phyloP scores from a whole-genome alignment of 2,888 invertebrate genomes.

The Monochamus alternatus region DNA sequence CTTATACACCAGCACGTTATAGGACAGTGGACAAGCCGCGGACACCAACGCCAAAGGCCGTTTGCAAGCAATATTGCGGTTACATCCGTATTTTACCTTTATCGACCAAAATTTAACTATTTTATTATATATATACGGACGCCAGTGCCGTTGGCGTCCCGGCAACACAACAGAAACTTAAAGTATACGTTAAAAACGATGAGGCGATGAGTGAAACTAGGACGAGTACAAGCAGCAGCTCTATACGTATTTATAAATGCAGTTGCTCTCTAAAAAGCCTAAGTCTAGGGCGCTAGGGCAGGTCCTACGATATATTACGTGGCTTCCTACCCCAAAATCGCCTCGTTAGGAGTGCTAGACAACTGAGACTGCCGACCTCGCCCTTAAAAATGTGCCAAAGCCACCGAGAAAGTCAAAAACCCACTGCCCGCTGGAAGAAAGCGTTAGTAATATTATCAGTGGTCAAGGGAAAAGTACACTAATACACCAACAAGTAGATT shows the following conservation, averaged over 20 bases:
- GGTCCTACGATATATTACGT: conserved; percentile 49
- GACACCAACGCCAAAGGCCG: conserved; percentile 43
- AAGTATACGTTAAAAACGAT: conserved; percentile 50
- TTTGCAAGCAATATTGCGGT: not conserved
- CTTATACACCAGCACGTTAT: conserved; percentile 60
- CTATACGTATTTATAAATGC: conserved; percentile 21
- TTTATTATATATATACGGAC: too few species aligned
- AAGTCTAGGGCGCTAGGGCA: conserved; percentile 48
- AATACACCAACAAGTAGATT: conserved; percentile 36
- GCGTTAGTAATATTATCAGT: conserved; percentile 59
- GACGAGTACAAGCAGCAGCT: conserved; percentile 66
- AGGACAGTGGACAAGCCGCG: conserved; percentile 44
- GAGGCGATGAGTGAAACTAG: conserved; percentile 58
- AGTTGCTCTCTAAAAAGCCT: conserved; percentile 35
- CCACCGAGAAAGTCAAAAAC: conserved; percentile 70
- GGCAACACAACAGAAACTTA: conserved; percentile 40
- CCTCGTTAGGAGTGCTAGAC: conserved; percentile 55
- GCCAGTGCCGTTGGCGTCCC: conserved; percentile 36
- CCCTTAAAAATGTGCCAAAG: conserved; percentile 67
- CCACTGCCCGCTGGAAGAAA: conserved; percentile 68
- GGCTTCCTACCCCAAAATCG: conserved; percentile 54
- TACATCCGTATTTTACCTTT: too few species aligned
- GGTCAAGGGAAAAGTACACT: conserved; percentile 38
- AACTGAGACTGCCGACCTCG: conserved; percentile 50
- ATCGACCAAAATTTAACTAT: too few species aligned